Evolutionary conservation across 2,113 vertebrate genomes (phyloP), one percentile per base, ranked within the genome.

Genomic region (Stegastes partitus): DNA sequence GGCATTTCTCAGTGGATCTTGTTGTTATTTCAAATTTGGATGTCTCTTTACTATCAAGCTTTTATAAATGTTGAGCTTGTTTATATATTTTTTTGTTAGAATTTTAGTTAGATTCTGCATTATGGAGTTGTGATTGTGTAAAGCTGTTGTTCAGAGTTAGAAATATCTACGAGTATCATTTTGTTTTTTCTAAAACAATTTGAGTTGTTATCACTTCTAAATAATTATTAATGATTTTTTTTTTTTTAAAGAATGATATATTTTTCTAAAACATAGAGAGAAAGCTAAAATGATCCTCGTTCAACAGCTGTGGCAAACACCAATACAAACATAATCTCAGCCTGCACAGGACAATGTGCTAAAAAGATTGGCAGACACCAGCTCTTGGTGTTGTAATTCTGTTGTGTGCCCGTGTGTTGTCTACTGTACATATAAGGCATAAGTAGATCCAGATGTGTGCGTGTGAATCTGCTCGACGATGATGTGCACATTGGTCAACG

Each of bases 401-500:
- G 2, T 44, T 56, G 26, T 39, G 11, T 23, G 25, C 11, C 14
- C 26, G 50, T 62, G 25, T 64, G 44, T 56, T 44, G 57, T 39
- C 56, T 19, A 19, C 21, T 22, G 0, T 61, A 55, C 64, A 22
- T 7, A 26, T 54, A n/a, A 14, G 49, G 7, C 25, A 39, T 47
- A 34, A 23, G 54, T 25, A n/a, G 45, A 57, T 76, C 55, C 70
- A 78, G 68, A 79, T 84, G 69, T 72, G 65, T 68, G 56, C 14
- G 45, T 82, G 57, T 34, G 23, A 74, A 69, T 64, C n/a, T 66
- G 62, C n/a, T 56, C 15, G 18, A 49, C 15, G 18, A 49, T 53
- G 21, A 68, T 42, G 55, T 25, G 15, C 66, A n/a, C 21, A 1
- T 14, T 76, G n/a, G 19, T 69, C 71, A 67, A 42, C 47, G 11